Conservation (phyloP, 2,797 vertebrate species). For the Fistularia tabacaria region DNA sequence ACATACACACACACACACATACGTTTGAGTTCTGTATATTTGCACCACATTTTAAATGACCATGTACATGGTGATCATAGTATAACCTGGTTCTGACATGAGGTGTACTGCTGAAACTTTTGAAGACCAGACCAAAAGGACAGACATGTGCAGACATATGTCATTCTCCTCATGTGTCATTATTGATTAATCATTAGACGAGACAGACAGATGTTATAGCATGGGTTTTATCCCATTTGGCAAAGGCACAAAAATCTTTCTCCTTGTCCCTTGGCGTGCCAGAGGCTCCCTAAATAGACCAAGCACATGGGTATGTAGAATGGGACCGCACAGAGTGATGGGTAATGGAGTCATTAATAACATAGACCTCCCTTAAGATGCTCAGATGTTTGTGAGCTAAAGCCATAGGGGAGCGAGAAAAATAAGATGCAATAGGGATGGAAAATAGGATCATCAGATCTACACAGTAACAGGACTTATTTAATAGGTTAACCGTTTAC, state of each 20-base stretch:
- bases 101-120: conserved; percentile 20
- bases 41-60: too few relatives aligned
- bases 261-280: conserved; percentile 61
- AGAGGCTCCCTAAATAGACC: conserved; percentile 74
- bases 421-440: conserved; percentile 66
- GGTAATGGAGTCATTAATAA: conserved; percentile 82
- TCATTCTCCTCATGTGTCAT: conserved; percentile 44
- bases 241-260: conserved; percentile 64
- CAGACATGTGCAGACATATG: too few relatives aligned
- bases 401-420: conserved; percentile 62
- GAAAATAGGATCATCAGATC: conserved; percentile 52
- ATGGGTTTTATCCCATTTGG: conserved; percentile 58
- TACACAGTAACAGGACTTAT: conserved; percentile 48
- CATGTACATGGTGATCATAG: not conserved
- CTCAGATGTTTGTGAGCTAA: conserved; percentile 75
- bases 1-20: too few relatives aligned
- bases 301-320: conserved; percentile 68
- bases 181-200: conserved; percentile 61
- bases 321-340: conserved; percentile 77
- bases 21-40: too few relatives aligned
- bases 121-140: conserved; percentile 48
- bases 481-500: conserved; percentile 51
- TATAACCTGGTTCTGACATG: conserved; percentile 28
- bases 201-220: conserved; percentile 71
- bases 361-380: conserved; percentile 75